Base-by-base conservation (phyloP, 2,888 invertebrate genomes). In the Drosophila atripex region DNA sequence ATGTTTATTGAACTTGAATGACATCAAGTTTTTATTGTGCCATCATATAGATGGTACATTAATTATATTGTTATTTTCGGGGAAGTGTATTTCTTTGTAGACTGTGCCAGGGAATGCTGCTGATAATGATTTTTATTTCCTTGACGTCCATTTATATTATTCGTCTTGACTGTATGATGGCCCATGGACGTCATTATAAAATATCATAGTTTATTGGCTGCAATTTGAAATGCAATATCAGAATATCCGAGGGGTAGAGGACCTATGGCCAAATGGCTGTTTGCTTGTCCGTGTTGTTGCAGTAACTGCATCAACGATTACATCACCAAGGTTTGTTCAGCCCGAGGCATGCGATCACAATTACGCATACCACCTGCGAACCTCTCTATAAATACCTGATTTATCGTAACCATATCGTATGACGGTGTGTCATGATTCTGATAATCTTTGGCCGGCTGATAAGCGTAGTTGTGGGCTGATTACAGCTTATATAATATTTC, bases 101-200 rank as follows among this genome's bases (percentile, higher is more conserved):
- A 30, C 21, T 51, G 9, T 1, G 4, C 6, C 35, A 23, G 12
- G 8, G n/a, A 7, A 12, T 9, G 6, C 14, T 9, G 6, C 14
- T 38, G 46, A 63, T 51, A 63, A 63, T 63, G 43, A 63, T 35
- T 63, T 64, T 50, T 64, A 38, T 64, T 64, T 64, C 38, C 64
- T 63, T 64, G 38, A 51, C 38, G 63, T 51, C 59, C n/a, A n/a
- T n/a, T n/a, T n/a, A n/a, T n/a, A n/a, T n/a, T 9, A 8, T 28
- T 2, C 2, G 28, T 28, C 28, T 28, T 25, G 25, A 25, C 25
- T 25, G 8, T 25, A 7, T 18, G 11, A 25, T 16, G 5, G 28
- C n/a, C 60, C 38, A 30, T 46, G 54, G 16, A 47, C 32, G 60
- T 39, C 30, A 46, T 14, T 35, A 39, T 59, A 61, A 28, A 59